Percentiles rank a stretch among this genome's conserved stretches.
Evolutionary conservation across 30 jellyfish, hydroid and myxozoan species (phyloP).

Genomic region (Aurelia aurita complex sp. Pacific): DNA sequence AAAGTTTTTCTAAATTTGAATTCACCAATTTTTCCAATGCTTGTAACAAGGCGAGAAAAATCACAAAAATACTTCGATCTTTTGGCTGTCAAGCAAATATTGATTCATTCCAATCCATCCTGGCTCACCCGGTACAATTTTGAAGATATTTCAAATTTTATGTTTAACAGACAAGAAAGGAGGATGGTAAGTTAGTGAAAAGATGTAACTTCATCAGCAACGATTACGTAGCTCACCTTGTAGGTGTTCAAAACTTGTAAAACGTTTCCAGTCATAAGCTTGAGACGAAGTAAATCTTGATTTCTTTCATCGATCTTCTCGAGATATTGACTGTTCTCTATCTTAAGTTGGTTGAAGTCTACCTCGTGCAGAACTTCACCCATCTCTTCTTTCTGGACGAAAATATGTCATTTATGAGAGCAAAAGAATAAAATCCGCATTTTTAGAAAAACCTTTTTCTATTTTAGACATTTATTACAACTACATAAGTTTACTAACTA

Average conservation of each 20-base stretch:
- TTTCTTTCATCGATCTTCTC: constrained; percentile 93
- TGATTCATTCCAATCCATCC: no score
- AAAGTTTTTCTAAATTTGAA: no score
- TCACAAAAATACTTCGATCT: no score
- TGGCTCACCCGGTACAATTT: no score
- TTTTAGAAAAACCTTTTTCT: neutral
- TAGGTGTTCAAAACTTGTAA: constrained; percentile 80
- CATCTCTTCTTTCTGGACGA: constrained; percentile 88
- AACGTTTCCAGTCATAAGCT: constrained; percentile 84
- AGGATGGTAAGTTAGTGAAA: no score
- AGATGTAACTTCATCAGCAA: no score
- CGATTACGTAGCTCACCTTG: constrained; percentile 36
- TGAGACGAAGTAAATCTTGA: constrained; percentile 85
- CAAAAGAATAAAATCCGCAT: neutral
- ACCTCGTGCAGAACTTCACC: constrained; percentile 97
- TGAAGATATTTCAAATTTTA: no score
- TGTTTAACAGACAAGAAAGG: no score
- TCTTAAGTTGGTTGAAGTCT: constrained; percentile 87
- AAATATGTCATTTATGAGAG: neutral
- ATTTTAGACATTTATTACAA: neutral
- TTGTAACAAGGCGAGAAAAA: no score
- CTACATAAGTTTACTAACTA: neutral
- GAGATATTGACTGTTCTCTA: constrained; percentile 89
- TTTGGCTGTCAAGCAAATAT: no score
- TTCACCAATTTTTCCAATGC: no score